These are phyloP conservation scores for Kryphioiulus occultus DNA, from an alignment of 2,888 invertebrate genomes.

Conservation along the genomic window DNA sequence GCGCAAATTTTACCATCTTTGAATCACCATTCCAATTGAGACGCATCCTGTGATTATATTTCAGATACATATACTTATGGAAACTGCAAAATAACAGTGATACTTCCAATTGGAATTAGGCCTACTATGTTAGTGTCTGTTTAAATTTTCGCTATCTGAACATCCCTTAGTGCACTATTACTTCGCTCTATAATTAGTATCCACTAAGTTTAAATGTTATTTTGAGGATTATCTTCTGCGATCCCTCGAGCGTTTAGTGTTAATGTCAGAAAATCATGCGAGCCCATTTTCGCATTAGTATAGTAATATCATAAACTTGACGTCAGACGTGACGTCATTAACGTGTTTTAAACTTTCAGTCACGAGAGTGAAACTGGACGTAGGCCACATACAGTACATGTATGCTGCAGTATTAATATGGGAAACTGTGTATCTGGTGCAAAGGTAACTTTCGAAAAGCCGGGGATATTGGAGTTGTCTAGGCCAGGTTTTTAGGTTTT, in stretches of 20 bases:
- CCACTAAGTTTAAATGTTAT: too few relatives aligned
- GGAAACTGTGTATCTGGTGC: conserved; percentile 30
- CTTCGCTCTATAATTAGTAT: too few relatives aligned
- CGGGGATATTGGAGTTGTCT: background rate
- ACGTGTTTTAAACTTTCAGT: background rate
- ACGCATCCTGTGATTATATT: too few relatives aligned
- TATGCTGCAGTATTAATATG: background rate
- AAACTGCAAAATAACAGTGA: too few relatives aligned
- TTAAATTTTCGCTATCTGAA: too few relatives aligned
- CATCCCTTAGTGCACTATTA: too few relatives aligned
- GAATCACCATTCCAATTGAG: too few relatives aligned
- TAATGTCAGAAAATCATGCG: background rate
- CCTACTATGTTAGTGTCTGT: too few relatives aligned
- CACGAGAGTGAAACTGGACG: background rate
- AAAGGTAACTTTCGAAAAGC: conserved; percentile 2
- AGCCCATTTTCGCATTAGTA: background rate
- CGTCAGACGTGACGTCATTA: background rate
- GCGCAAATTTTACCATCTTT: too few relatives aligned
- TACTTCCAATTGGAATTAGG: too few relatives aligned
- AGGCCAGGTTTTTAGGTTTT: background rate
- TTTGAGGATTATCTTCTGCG: too few relatives aligned
- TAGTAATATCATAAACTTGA: background rate
- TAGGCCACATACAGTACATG: background rate
- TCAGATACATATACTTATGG: too few relatives aligned
- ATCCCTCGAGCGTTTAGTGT: background rate